Evolutionary conservation across 2,113 vertebrate species (phyloP).

Genomic region (Phalacrocorax carbo): DNA sequence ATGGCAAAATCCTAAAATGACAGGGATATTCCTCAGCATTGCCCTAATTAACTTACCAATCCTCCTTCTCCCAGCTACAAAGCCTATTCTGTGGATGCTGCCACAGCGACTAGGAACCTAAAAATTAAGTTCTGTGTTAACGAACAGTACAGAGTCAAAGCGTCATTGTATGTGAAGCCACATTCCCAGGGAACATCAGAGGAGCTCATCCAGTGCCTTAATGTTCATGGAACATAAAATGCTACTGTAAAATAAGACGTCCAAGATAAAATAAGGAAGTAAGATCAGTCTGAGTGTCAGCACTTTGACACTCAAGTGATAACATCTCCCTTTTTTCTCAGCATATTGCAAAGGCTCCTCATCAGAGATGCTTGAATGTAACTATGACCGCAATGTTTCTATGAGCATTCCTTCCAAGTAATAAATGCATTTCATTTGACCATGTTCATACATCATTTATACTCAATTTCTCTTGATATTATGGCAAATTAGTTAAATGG

Average conservation of each 20-base stretch:
- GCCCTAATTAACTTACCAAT: neutral
- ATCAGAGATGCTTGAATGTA: neutral
- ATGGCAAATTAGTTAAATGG: neutral
- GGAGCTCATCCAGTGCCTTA: neutral
- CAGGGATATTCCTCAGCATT: neutral
- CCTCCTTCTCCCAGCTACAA: accelerated
- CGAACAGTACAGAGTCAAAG: accelerated
- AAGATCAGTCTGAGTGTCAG: neutral
- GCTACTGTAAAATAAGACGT: neutral
- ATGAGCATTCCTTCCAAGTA: neutral
- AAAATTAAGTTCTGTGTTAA: neutral
- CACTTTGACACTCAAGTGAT: neutral
- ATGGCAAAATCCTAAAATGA: neutral
- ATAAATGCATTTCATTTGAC: neutral
- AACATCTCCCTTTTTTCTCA: neutral
- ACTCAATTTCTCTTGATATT: neutral
- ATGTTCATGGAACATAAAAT: neutral
- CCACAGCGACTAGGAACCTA: neutral
- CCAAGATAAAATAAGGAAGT: neutral
- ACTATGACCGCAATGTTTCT: neutral
- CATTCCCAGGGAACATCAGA: neutral
- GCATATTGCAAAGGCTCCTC: neutral
- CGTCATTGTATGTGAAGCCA: accelerated
- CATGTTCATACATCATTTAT: neutral
- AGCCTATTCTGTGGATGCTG: neutral